A percentile compares a stretch with the other conserved stretches of the same genome.
Evolutionary conservation across 2,113 vertebrate species (phyloP).

Genomic region (Salvelinus alpinus): DNA sequence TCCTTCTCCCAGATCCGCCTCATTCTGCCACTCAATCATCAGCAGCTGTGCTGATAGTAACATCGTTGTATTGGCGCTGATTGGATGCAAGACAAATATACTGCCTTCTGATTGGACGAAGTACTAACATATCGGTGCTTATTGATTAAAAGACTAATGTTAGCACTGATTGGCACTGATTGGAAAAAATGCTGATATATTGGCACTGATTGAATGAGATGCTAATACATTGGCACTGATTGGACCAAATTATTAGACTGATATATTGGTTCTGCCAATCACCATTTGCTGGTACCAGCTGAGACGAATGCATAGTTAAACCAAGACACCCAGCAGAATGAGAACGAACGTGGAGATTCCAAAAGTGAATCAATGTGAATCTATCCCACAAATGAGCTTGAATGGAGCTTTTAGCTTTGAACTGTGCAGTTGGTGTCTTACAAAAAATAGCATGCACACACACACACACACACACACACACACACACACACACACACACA

Average conservation of each 20-base stretch:
- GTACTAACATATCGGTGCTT: no score
- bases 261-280: neutral
- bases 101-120: no score
- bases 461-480: no score
- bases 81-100: neutral
- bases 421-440: no score
- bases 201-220: no score
- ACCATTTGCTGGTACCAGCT: conserved; percentile 3
- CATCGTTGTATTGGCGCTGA: conserved; percentile 20
- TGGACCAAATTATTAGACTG: neutral
- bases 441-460: no score
- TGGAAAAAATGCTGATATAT: no score
- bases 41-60: neutral
- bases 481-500: no score
- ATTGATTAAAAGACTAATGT: no score
- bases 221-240: neutral
- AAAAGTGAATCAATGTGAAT: no score
- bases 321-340: neutral
- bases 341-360: neutral
- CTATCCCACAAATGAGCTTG: neutral
- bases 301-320: conserved; percentile 7
- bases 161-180: no score
- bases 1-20: conserved; percentile 22
- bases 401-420: no score
- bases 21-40: conserved; percentile 35